Percentiles rank a stretch among this genome's conserved stretches.
phyloP scores from a whole-genome alignment of 2,113 vertebrate species.

The Phrynosoma blainvillii region DNA sequence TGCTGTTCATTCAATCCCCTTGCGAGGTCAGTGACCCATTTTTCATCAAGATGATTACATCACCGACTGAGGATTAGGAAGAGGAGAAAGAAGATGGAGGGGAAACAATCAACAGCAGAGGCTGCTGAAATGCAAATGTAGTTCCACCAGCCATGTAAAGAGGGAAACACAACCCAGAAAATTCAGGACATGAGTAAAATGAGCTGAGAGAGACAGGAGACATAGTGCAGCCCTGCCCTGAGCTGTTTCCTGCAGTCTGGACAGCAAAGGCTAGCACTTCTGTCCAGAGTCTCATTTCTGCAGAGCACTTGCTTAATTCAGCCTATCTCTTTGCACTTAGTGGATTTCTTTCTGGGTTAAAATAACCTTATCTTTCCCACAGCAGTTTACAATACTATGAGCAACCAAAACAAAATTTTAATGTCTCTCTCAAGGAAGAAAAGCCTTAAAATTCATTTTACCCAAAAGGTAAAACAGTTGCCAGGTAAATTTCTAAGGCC shows the following conservation, averaged over 20 bases:
- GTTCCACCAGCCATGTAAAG: slow-evolving; percentile 18
- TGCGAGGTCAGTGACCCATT: not conserved
- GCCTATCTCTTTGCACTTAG: slow-evolving; percentile 32
- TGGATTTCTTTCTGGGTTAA: not conserved
- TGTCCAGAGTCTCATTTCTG: slow-evolving; percentile 30
- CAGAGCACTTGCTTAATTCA: slow-evolving; percentile 25
- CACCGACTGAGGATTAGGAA: not conserved
- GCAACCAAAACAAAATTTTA: not conserved
- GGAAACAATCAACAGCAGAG: slow-evolving; percentile 38
- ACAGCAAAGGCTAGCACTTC: slow-evolving; percentile 27
- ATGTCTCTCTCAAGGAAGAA: not conserved
- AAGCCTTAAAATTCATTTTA: not conserved
- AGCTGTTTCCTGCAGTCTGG: slow-evolving; percentile 13
- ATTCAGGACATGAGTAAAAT: slow-evolving; percentile 37
- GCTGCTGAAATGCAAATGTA: slow-evolving; percentile 29
- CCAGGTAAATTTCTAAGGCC: not conserved
- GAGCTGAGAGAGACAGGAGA: slow-evolving; percentile 37
- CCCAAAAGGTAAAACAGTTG: not conserved
- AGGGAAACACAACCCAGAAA: not conserved
- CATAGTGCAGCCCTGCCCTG: slow-evolving; percentile 32
- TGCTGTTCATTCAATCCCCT: slow-evolving; percentile 4
- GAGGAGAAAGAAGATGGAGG: slow-evolving; percentile 7
- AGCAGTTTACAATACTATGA: slow-evolving; percentile 7
- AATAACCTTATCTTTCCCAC: slow-evolving; percentile 1
- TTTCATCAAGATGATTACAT: slow-evolving; percentile 15